phyloP scores from a whole-genome alignment of 2,113 vertebrate species.

The Ondatra zibethicus region DNA sequence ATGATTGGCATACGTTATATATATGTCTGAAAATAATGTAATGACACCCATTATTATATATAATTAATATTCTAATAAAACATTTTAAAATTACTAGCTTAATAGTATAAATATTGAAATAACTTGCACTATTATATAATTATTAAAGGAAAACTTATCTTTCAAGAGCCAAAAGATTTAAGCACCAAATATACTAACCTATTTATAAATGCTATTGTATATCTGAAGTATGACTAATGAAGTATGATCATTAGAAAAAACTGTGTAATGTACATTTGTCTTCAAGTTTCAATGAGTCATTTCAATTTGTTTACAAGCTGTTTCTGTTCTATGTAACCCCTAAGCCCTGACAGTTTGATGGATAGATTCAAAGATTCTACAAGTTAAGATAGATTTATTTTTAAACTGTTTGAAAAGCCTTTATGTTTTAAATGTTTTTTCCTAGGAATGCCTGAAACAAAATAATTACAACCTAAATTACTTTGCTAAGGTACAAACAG shows the following conservation, averaged over 20 bases:
- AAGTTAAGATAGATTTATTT: conserved; percentile 32
- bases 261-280: neutral
- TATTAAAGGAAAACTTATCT: conserved; percentile 41
- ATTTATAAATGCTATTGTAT: conserved; percentile 18
- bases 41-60: neutral
- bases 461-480: conserved; percentile 59
- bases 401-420: conserved; percentile 35
- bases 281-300: conserved; percentile 8
- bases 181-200: conserved; percentile 5
- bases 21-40: neutral
- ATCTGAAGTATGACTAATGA: neutral
- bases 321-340: conserved; percentile 4
- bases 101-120: conserved; percentile 47
- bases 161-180: neutral
- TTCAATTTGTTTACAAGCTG: neutral
- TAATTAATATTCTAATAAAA: neutral
- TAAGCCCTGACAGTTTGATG: conserved; percentile 26
- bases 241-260: neutral
- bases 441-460: conserved; percentile 40
- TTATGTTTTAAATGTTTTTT: conserved; percentile 53
- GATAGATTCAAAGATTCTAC: conserved; percentile 39
- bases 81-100: neutral
- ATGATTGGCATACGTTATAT: neutral
- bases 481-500: conserved; percentile 32
- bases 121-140: neutral